Base-by-base conservation (phyloP, 2,113 vertebrate species). In the Potamarius usumacintae region DNA sequence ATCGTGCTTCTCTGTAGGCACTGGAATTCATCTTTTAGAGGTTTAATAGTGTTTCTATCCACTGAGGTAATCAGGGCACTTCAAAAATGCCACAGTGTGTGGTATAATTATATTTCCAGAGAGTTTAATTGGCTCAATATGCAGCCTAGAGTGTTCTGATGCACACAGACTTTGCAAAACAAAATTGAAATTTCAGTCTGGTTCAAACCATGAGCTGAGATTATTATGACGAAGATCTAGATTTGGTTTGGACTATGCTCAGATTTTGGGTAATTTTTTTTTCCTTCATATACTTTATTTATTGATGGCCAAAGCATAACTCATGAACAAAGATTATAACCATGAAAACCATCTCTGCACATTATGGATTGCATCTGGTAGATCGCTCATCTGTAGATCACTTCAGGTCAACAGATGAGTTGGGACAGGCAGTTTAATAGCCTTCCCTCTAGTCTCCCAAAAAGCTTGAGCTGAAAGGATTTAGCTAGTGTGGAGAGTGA, bases 61-160 rank as follows among this genome's bases (percentile, higher is more conserved):
- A 27, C 55, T 62, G 27, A 60, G 83, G 65, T 85, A 85, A 87
- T 87, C 76, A 85, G 71, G 8, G 53, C 83, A 78, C 87, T 90
- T 83, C 69, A 78, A 71, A 90, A 85, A 82, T 83, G 79, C 72
- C 86, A 90, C 86, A 60, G n/a, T 77, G 77, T 82, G 76, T 18
- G 20, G 50, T 69, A 34, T 42, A 34, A 86, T 69, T 69, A 69
- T 30, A 57, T 30, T 67, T 53, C n/a, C 18, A 6, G 58, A 71
- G 77, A 58, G 27, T 60, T 62, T 81, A 71, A 82, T 67, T 81
- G 50, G 14, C 60, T 71, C 7, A 30, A 67, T 58, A 55, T 78
- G 85, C 48, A 20, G 30, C 63, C 71, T 86, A 20, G 78, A 81
- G 78, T 60, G 78, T 52, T 55, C 30, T 86, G 65, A 67, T 86